A percentile compares a stretch with the other conserved stretches of the same genome.
Conservation (phyloP, 2,113 vertebrate species). For the Catharus bicknelli region DNA sequence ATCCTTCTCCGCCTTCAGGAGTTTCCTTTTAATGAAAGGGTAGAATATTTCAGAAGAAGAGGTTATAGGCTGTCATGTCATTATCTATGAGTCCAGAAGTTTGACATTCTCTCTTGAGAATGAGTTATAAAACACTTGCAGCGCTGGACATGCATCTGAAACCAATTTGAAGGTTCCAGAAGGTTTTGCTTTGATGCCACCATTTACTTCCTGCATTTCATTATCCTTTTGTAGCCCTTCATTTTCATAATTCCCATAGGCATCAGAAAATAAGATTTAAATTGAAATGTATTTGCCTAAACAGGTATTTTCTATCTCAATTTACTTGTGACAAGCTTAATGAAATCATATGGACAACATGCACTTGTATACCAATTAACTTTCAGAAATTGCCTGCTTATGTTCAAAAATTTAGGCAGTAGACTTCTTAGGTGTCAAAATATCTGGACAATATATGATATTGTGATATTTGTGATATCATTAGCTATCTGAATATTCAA, state of each 20-base stretch:
- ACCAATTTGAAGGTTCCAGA: slow-evolving; percentile 7
- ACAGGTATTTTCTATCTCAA: slow-evolving; percentile 45
- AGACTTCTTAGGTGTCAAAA: not conserved
- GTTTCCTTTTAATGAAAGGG: not conserved
- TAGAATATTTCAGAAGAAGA: not conserved
- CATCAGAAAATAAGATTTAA: slow-evolving; percentile 17
- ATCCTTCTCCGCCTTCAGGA: not conserved
- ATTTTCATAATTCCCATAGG: not conserved
- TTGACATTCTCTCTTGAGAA: not conserved
- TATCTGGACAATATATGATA: not conserved
- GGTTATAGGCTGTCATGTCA: not conserved
- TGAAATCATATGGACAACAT: not conserved
- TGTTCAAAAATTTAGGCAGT: not conserved
- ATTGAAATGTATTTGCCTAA: slow-evolving; percentile 34
- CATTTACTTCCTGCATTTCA: slow-evolving; percentile 8
- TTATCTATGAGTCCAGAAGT: not conserved
- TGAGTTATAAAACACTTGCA: not conserved
- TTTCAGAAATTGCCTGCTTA: not conserved
- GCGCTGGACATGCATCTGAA: not conserved
- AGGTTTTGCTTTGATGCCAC: not conserved
- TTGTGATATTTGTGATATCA: not conserved
- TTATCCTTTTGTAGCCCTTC: slow-evolving; percentile 11
- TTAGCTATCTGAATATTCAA: not conserved
- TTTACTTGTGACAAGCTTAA: slow-evolving; percentile 27
- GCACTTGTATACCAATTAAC: not conserved